phyloP scores from a whole-genome alignment of 1,140 invertebrate genomes.

The Nylanderia fulva region DNA sequence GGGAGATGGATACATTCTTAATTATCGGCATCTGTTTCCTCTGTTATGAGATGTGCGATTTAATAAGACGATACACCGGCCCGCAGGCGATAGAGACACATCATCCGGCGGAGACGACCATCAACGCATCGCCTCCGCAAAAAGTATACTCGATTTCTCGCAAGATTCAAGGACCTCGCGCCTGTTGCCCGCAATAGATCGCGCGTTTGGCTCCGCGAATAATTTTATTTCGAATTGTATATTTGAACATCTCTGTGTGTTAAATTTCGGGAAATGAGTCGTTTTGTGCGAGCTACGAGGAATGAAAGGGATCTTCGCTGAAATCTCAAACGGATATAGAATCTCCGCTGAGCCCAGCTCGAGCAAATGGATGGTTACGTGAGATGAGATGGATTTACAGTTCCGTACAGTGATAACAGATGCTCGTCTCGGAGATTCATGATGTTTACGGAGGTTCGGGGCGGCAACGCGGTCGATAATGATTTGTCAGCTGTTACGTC shows the following conservation, averaged over 20 bases:
- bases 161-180: slow-evolving; percentile 72
- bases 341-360: neutral
- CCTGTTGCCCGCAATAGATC: slow-evolving; percentile 73
- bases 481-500: slow-evolving; percentile 42
- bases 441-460: slow-evolving; percentile 51
- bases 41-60: slow-evolving; percentile 87
- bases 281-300: neutral
- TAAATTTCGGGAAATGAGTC: slow-evolving; percentile 2
- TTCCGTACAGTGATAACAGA: slow-evolving; percentile 45
- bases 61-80: slow-evolving; percentile 81
- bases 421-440: slow-evolving; percentile 53
- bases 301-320: neutral
- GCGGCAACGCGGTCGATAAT: slow-evolving; percentile 39
- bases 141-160: slow-evolving; percentile 83
- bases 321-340: slow-evolving; percentile 38
- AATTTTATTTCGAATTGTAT: neutral
- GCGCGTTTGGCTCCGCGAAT: neutral
- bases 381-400: slow-evolving; percentile 49
- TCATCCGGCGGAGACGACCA: slow-evolving; percentile 67
- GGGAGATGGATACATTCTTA: slow-evolving; percentile 86
- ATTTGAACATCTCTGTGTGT: neutral
- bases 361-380: slow-evolving; percentile 36
- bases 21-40: slow-evolving; percentile 87
- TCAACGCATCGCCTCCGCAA: slow-evolving; percentile 69
- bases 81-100: slow-evolving; percentile 75